Evolutionary conservation across 2,113 vertebrate species (phyloP).

Genomic region (Colistium nudipinnis): DNA sequence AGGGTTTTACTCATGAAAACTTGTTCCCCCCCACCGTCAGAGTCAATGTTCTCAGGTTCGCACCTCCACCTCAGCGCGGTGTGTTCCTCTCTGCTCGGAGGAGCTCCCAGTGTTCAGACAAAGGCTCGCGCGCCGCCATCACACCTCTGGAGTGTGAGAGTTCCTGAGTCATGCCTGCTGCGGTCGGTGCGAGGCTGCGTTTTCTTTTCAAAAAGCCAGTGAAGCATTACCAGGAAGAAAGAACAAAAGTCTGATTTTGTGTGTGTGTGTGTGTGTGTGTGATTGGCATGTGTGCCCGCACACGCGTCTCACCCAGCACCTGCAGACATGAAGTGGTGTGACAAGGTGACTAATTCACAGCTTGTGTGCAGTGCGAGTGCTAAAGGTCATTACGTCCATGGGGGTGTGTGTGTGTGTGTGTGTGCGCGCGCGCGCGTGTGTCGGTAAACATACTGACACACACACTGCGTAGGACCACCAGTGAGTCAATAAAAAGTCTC

Average conservation of each 20-base stretch:
- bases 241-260: background rate
- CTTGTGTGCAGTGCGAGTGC: constrained; percentile 23
- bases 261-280: background rate
- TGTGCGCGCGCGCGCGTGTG: constrained; percentile 51
- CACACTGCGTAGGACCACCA: constrained; percentile 24
- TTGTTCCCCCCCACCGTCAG: background rate
- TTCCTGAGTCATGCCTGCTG: constrained; percentile 71
- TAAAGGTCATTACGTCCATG: constrained; percentile 52
- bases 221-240: no score
- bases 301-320: constrained; percentile 27
- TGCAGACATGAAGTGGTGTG: constrained; percentile 22
- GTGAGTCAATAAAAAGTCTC: constrained; percentile 7
- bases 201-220: constrained; percentile 30
- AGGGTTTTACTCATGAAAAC: no score
- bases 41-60: constrained; percentile 29
- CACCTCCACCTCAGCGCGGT: constrained; percentile 14
- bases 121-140: constrained; percentile 44
- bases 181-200: constrained; percentile 44
- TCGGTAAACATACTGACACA: constrained; percentile 51
- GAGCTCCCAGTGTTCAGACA: constrained; percentile 42
- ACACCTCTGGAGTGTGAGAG: constrained; percentile 62
- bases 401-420: constrained; percentile 45
- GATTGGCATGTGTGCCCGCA: constrained; percentile 11
- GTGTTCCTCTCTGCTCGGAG: constrained; percentile 33
- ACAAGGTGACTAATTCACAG: constrained; percentile 33